Evolutionary conservation across 2,797 vertebrate species (phyloP).

Genomic region (Schizothorax lantsangensis): DNA sequence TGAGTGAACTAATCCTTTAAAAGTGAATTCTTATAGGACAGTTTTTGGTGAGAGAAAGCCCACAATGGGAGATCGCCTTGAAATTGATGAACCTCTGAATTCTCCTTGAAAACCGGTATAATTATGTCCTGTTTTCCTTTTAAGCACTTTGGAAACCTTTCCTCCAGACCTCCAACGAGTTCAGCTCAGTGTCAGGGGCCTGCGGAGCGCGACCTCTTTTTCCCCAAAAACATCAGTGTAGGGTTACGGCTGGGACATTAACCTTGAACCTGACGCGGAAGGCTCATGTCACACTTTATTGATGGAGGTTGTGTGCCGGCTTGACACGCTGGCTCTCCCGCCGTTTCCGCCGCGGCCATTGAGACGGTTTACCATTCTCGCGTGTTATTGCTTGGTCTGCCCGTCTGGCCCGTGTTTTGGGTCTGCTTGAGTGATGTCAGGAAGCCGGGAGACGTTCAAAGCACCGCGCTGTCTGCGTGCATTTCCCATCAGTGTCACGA

Average conservation of each 20-base stretch:
- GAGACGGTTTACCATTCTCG: conserved; percentile 12
- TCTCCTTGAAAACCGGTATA: background rate
- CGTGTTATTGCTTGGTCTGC: conserved; percentile 44
- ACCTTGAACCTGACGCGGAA: conserved; percentile 51
- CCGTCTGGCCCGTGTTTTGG: conserved; percentile 38
- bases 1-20: background rate
- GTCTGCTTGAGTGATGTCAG: conserved; percentile 48
- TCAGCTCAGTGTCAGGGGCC: conserved; percentile 55
- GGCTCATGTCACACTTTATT: conserved; percentile 56
- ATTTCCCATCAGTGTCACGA: conserved; percentile 59
- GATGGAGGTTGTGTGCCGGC: conserved; percentile 44
- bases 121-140: conserved; percentile 35
- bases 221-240: conserved; percentile 35
- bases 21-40: background rate
- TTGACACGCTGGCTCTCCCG: conserved; percentile 26
- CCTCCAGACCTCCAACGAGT: conserved; percentile 26
- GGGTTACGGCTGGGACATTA: conserved; percentile 53
- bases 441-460: conserved; percentile 56
- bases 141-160: conserved; percentile 38
- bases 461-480: conserved; percentile 41
- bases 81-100: conserved; percentile 22
- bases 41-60: background rate
- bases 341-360: background rate
- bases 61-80: conserved; percentile 2
- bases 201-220: conserved; percentile 28